These are phyloP conservation scores for Hepsetus odoe DNA, from an alignment of 2,113 vertebrate species.

Conservation along the genomic window DNA sequence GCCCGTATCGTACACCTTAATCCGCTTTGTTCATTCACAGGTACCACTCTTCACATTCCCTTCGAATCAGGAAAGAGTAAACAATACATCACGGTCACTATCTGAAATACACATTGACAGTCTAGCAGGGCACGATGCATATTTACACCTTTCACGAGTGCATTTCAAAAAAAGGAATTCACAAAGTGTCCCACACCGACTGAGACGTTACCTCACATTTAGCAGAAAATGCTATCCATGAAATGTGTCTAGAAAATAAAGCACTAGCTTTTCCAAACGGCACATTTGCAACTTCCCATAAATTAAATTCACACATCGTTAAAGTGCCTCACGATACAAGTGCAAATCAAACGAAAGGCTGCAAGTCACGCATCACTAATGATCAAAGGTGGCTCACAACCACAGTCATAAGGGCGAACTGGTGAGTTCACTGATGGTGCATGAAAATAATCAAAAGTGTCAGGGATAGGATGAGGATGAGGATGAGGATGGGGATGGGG, in stretches of 20 bases:
- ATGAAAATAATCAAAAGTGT: too few relatives aligned
- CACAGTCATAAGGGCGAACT: not conserved
- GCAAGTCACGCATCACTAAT: slow-evolving; percentile 41
- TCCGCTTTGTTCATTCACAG: slow-evolving; percentile 11
- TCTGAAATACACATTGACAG: slow-evolving; percentile 28
- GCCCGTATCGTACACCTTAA: slow-evolving; percentile 22
- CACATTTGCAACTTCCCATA: slow-evolving; percentile 56
- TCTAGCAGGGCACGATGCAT: slow-evolving; percentile 27
- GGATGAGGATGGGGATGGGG: not conserved
- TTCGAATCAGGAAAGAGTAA: slow-evolving; percentile 1
- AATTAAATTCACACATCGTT: slow-evolving; percentile 5
- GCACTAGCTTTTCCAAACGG: slow-evolving; percentile 11
- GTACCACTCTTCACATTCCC: not conserved
- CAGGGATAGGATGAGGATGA: not conserved
- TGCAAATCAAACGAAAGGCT: slow-evolving; percentile 54
- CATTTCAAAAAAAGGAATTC: slow-evolving; percentile 33
- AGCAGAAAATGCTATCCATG: slow-evolving; percentile 19
- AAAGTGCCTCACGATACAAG: slow-evolving; percentile 59
- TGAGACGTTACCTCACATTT: slow-evolving; percentile 25
- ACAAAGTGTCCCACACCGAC: slow-evolving; percentile 31
- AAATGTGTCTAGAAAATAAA: slow-evolving; percentile 28
- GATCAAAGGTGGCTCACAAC: slow-evolving; percentile 45
- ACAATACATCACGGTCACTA: slow-evolving; percentile 37
- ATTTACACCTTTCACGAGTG: slow-evolving; percentile 47
- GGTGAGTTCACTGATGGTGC: too few relatives aligned